A percentile compares a stretch with the other conserved stretches of the same genome.
phyloP scores from a whole-genome alignment of 2,797 vertebrate genomes.

The Brachyrhaphis roseni region DNA sequence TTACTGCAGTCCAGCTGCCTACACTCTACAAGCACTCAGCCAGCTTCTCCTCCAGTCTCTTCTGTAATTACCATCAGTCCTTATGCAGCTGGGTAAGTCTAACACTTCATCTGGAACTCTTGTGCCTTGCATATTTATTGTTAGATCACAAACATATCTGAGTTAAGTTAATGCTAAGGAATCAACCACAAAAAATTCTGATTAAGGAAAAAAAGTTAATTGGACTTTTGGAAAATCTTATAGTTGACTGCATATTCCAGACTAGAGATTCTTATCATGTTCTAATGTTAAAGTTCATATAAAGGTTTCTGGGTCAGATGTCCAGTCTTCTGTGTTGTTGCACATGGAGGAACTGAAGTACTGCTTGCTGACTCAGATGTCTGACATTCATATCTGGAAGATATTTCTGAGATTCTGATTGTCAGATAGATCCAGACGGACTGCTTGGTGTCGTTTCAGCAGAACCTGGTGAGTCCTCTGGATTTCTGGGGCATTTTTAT shows the following conservation, averaged over 20 bases:
- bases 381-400: background rate
- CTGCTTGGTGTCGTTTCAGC: background rate
- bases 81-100: conserved; percentile 42
- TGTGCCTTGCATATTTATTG: background rate
- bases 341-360: background rate
- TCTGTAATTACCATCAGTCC: conserved; percentile 48
- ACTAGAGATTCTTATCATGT: background rate
- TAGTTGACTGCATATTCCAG: background rate
- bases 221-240: background rate
- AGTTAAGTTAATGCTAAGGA: background rate
- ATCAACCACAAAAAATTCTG: background rate
- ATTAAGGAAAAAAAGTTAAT: background rate
- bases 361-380: background rate
- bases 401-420: background rate
- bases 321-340: background rate
- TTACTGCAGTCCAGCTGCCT: conserved; percentile 69
- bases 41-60: conserved; percentile 28
- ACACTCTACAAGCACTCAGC: conserved; percentile 38
- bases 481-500: background rate
- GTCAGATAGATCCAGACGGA: no score
- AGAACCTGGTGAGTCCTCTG: background rate
- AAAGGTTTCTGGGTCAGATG: background rate
- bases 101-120: conserved; percentile 21
- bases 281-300: background rate
- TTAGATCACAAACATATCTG: background rate